phyloP scores from a whole-genome alignment of 2,888 invertebrate species.

The Choristoneura rosaceana region DNA sequence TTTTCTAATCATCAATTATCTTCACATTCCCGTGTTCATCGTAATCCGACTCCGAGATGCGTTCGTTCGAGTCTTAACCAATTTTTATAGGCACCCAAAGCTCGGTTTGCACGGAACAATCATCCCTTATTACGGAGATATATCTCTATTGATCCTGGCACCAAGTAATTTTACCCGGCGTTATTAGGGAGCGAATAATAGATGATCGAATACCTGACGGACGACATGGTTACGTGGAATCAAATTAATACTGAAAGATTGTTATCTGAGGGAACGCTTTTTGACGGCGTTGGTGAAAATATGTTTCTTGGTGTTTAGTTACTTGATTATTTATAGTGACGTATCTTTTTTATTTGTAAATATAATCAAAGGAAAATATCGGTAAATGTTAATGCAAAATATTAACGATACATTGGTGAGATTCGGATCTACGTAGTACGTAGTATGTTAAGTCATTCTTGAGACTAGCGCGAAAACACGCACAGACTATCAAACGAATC shows the following conservation, averaged over 20 bases:
- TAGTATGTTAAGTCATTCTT: no score
- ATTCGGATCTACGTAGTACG: no score
- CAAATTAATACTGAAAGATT: slow-evolving; percentile 52
- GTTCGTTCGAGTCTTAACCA: slow-evolving; percentile 10
- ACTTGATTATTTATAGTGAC: no score
- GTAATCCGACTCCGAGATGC: background rate
- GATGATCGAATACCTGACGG: slow-evolving; percentile 50
- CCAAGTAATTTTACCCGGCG: slow-evolving; percentile 50
- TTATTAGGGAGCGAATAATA: slow-evolving; percentile 46
- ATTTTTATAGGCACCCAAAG: slow-evolving; percentile 45
- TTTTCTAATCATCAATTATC: background rate
- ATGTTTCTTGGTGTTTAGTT: no score
- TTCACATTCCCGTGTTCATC: background rate
- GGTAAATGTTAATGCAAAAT: no score
- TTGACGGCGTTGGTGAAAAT: background rate
- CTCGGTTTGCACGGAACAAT: slow-evolving; percentile 52
- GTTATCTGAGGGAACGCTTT: slow-evolving; percentile 24
- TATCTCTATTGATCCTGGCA: slow-evolving; percentile 49
- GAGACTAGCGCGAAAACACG: no score
- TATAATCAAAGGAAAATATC: no score
- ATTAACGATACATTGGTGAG: no score
- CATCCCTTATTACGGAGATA: slow-evolving; percentile 51
- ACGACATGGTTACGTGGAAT: slow-evolving; percentile 46
- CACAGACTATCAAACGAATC: no score
- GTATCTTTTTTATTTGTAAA: no score